These are phyloP conservation scores for Cordylochernes scorpioides DNA, from an alignment of 2,888 invertebrate genomes.

Conservation along the genomic window DNA sequence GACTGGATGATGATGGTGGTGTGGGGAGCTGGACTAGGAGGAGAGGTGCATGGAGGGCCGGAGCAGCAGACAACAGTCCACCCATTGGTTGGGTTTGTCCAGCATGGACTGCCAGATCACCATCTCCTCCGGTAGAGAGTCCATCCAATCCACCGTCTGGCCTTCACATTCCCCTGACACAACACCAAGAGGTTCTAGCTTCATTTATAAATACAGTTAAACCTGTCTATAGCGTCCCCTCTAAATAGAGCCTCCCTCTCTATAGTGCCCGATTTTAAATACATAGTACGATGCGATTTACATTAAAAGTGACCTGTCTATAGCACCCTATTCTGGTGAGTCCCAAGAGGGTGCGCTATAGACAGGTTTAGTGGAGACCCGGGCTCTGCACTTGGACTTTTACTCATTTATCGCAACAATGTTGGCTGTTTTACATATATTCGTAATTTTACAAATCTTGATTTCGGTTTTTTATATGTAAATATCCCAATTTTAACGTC, in stretches of 20 bases:
- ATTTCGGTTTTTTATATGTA: too few species aligned
- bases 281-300: too few species aligned
- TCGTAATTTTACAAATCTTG: neutral
- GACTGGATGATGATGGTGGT: neutral
- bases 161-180: constrained; percentile 53
- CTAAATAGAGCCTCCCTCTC: too few species aligned
- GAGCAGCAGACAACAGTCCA: constrained; percentile 67
- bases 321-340: too few species aligned
- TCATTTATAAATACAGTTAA: too few species aligned
- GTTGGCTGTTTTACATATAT: neutral
- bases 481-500: too few species aligned
- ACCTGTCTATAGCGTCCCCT: too few species aligned
- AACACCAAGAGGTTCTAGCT: neutral
- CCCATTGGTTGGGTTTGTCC: constrained; percentile 80
- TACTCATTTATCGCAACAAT: neutral
- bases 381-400: too few species aligned
- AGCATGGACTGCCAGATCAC: constrained; percentile 81
- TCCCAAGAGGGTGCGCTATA: too few species aligned
- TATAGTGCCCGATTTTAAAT: too few species aligned
- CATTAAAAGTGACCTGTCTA: too few species aligned
- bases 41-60: constrained; percentile 30
- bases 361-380: too few species aligned
- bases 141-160: constrained; percentile 76
- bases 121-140: constrained; percentile 64
- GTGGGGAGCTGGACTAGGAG: neutral